These are phyloP conservation scores for Clitarchus hookeri DNA, from an alignment of 2,888 invertebrate genomes.

Conservation along the genomic window DNA sequence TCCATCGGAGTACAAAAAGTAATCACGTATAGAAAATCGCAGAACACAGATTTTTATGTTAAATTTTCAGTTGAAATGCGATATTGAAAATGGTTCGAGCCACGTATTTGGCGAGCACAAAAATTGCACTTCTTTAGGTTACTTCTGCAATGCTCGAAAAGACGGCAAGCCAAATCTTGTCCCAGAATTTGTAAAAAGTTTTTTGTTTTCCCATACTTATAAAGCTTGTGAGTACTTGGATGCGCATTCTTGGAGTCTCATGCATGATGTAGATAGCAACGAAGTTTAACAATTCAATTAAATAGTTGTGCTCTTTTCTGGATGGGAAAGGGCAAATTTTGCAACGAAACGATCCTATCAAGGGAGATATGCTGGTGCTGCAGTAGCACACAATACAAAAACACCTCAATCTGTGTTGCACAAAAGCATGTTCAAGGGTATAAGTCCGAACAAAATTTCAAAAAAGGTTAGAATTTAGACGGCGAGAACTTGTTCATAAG, in stretches of 20 bases:
- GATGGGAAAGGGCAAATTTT: background rate
- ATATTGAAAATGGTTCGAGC: conserved; percentile 25
- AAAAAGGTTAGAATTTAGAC: too few relatives aligned
- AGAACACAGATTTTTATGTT: background rate
- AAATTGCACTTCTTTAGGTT: too few relatives aligned
- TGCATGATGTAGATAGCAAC: conserved; percentile 5
- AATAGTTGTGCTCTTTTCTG: background rate
- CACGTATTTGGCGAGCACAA: conserved; percentile 23
- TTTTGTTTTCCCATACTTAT: background rate
- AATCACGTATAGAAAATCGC: too few relatives aligned
- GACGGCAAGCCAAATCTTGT: conserved; percentile 19
- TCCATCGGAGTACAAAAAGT: too few relatives aligned
- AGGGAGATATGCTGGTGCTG: background rate
- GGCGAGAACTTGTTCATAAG: too few relatives aligned
- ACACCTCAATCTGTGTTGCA: too few relatives aligned
- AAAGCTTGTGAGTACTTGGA: background rate
- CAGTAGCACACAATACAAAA: too few relatives aligned
- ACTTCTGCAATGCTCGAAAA: conserved; percentile 24
- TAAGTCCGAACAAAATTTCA: too few relatives aligned
- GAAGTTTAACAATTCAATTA: conserved; percentile 19
- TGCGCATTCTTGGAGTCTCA: conserved; percentile 1
- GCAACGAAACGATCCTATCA: conserved; percentile 2
- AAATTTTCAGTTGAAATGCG: background rate
- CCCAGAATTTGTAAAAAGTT: background rate
- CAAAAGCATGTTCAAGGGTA: too few relatives aligned